These are phyloP conservation scores for Gila orcuttii DNA, from an alignment of 2,113 vertebrate species.

Conservation along the genomic window DNA sequence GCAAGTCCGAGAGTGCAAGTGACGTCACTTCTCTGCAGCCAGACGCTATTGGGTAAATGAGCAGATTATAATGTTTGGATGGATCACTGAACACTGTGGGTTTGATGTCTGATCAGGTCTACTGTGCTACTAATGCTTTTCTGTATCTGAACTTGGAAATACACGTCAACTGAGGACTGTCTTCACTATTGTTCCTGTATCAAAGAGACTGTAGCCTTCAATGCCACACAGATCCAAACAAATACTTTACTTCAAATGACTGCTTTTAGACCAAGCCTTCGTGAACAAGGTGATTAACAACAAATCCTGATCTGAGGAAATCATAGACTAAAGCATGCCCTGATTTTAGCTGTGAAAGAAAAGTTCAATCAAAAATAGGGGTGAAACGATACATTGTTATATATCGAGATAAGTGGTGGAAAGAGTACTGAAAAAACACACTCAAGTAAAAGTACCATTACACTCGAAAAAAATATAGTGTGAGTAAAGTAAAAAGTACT, in stretches of 20 bases:
- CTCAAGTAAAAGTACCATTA: too few species aligned
- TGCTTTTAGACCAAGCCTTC: background rate
- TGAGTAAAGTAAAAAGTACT: too few species aligned
- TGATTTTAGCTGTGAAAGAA: background rate
- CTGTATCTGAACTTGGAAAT: background rate
- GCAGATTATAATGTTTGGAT: background rate
- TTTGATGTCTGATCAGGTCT: background rate
- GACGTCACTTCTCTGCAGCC: too few species aligned
- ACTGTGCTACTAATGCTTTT: constrained; percentile 4
- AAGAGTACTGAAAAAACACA: too few species aligned
- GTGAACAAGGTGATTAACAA: background rate
- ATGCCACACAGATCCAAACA: background rate
- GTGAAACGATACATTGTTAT: too few species aligned
- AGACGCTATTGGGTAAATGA: too few species aligned
- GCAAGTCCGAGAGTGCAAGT: too few species aligned
- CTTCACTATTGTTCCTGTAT: background rate
- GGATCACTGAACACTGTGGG: background rate
- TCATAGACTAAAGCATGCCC: background rate
- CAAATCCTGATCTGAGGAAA: background rate
- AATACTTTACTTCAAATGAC: background rate
- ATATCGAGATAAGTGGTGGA: too few species aligned
- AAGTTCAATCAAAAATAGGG: too few species aligned
- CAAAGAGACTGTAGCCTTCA: background rate
- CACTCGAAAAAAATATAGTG: too few species aligned
- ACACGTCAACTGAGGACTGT: background rate